Conservation (phyloP, 2,797 vertebrate species). For the Eurystomus glaucurus region DNA sequence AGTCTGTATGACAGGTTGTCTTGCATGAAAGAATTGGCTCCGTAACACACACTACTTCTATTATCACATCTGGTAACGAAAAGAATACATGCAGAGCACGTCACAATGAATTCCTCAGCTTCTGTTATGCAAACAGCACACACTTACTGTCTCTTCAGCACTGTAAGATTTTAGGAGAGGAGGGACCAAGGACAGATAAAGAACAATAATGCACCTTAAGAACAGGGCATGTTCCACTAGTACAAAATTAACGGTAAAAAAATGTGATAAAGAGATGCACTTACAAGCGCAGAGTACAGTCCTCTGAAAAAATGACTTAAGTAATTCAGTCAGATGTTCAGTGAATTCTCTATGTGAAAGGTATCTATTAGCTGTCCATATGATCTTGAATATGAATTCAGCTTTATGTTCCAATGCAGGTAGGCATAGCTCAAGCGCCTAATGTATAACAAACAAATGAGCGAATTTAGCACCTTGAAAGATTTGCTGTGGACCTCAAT, state of each 20-base stretch:
- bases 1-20: constrained; percentile 25
- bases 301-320: background rate
- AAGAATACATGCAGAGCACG: background rate
- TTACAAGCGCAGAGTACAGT: background rate
- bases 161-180: background rate
- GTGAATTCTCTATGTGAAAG: background rate
- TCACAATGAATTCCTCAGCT: background rate
- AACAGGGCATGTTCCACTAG: background rate
- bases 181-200: background rate
- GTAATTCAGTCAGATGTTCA: background rate
- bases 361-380: background rate
- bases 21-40: constrained; percentile 21
- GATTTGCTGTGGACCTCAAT: background rate
- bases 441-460: background rate
- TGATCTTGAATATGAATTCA: background rate
- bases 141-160: background rate
- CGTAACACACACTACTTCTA: background rate
- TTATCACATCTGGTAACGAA: background rate
- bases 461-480: background rate
- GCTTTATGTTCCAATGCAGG: background rate
- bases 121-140: background rate
- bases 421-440: background rate
- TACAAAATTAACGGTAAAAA: constrained; percentile 5
- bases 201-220: background rate
- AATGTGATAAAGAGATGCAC: background rate